Evolutionary conservation across 2,888 invertebrate species (phyloP).

Genomic region (Bombylius discolor): DNA sequence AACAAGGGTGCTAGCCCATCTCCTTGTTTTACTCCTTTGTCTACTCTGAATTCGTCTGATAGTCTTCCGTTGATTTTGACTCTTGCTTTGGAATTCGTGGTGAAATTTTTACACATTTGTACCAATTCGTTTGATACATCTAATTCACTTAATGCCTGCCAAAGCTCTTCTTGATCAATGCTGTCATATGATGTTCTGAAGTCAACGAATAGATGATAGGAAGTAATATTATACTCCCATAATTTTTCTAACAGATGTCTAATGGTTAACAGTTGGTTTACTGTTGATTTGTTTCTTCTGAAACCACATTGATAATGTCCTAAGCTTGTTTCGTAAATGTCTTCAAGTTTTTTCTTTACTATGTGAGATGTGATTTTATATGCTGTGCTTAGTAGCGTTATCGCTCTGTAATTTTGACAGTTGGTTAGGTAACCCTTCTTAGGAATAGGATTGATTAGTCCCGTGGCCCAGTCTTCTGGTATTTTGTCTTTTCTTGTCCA

Average conservation of each 20-base stretch:
- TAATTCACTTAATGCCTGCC: background rate
- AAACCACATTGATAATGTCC: slow-evolving; percentile 1
- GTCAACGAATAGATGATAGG: background rate
- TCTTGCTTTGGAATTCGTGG: background rate
- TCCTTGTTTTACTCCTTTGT: background rate
- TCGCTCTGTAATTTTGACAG: background rate
- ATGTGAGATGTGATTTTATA: too few species aligned
- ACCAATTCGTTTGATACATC: background rate
- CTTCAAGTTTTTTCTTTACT: too few species aligned
- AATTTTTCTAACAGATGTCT: background rate
- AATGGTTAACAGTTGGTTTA: background rate
- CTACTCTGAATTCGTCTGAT: background rate
- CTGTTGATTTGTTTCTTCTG: background rate
- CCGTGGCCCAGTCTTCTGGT: background rate
- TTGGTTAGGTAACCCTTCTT: background rate
- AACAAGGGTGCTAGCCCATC: background rate
- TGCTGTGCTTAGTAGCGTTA: too few species aligned
- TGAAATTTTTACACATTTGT: background rate
- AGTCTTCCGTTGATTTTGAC: background rate
- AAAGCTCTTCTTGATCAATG: background rate
- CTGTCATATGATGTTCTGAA: background rate
- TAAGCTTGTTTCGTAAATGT: too few species aligned
- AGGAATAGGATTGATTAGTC: background rate
- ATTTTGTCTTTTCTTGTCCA: background rate
- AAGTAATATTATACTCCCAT: background rate